A percentile compares a stretch with the other conserved stretches of the same genome.
These are phyloP conservation scores for Zoanthus sociatus DNA, from an alignment of 92 coral and sea anemone species.

Conservation along the genomic window DNA sequence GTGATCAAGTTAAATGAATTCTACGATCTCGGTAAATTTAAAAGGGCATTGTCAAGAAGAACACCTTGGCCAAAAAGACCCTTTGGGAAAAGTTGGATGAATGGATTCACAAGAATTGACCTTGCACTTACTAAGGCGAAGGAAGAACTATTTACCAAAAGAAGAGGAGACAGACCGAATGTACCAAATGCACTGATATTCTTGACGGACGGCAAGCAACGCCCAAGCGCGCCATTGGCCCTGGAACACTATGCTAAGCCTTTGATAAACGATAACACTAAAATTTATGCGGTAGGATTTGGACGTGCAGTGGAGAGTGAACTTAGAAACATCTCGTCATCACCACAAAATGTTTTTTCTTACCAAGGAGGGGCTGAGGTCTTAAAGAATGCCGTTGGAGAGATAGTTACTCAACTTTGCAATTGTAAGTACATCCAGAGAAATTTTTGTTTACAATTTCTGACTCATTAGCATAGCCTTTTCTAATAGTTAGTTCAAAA, in stretches of 20 bases:
- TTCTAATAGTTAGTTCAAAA: no score
- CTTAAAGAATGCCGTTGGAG: slow-evolving; percentile 17
- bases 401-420: slow-evolving; percentile 32
- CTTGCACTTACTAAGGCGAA: background rate
- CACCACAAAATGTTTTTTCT: slow-evolving; percentile 11
- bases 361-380: slow-evolving; percentile 36
- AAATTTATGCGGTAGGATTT: slow-evolving; percentile 32
- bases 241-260: background rate
- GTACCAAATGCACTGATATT: slow-evolving; percentile 27
- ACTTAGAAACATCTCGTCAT: slow-evolving; percentile 20
- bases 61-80: background rate
- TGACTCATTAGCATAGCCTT: no score
- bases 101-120: slow-evolving; percentile 18
- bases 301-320: slow-evolving; percentile 1
- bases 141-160: background rate
- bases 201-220: slow-evolving; percentile 33
- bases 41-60: background rate
- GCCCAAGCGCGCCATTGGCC: background rate
- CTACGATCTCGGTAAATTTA: background rate
- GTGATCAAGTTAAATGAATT: slow-evolving; percentile 21
- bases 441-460: no score
- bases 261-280: background rate
- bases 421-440: slow-evolving; percentile 24
- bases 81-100: background rate
- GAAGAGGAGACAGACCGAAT: background rate